Evolutionary conservation across 2,888 invertebrate species (phyloP).

Genomic region (Calameuta idolon): DNA sequence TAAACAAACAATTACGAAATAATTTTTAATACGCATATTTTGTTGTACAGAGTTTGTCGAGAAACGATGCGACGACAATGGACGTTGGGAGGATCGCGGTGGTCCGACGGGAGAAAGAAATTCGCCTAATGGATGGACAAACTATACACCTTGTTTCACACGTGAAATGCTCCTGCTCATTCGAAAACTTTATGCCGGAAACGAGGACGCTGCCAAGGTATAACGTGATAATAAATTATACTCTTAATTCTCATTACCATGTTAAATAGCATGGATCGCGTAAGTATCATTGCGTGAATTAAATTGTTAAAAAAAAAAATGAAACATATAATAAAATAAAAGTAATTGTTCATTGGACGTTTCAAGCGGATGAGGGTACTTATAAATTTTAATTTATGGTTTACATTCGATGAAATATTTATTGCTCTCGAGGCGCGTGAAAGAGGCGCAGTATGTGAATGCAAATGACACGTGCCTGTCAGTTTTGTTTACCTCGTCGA

Average conservation of each 20-base stretch:
- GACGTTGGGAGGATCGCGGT: slow-evolving; percentile 76
- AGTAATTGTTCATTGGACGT: neutral
- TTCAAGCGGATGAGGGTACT: too few species aligned
- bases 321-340: neutral
- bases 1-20: too few species aligned
- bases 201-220: slow-evolving; percentile 69
- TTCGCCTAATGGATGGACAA: slow-evolving; percentile 78
- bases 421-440: neutral
- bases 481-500: neutral
- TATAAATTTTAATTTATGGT: neutral
- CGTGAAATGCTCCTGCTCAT: slow-evolving; percentile 77
- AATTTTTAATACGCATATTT: neutral
- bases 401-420: neutral
- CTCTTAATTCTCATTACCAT: neutral
- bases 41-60: slow-evolving; percentile 75
- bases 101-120: slow-evolving; percentile 56
- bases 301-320: neutral
- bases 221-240: slow-evolving; percentile 5
- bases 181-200: slow-evolving; percentile 72
- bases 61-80: slow-evolving; percentile 76
- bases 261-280: neutral
- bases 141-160: slow-evolving; percentile 84
- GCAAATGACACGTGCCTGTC: neutral
- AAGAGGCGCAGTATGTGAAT: neutral
- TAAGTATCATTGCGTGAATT: neutral